phyloP scores from a whole-genome alignment of 2,797 vertebrate genomes.

The Xerus rutilus region DNA sequence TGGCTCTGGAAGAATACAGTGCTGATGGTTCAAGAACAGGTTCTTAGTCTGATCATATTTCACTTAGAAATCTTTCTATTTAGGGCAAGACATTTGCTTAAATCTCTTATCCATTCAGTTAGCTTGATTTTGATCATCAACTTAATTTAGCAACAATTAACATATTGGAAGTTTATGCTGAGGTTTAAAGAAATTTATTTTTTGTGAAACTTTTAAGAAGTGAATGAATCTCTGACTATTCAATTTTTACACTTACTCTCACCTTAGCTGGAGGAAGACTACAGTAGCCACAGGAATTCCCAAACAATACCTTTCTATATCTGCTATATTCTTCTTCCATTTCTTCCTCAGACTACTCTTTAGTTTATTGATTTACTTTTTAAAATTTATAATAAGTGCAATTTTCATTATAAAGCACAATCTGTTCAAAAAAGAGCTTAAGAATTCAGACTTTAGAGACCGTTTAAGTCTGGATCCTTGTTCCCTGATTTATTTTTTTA shows the following conservation, averaged over 20 bases:
- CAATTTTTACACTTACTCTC: not conserved
- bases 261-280: not conserved
- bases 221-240: not conserved
- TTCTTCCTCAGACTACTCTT: not conserved
- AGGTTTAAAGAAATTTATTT: not conserved
- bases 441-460: too few species aligned
- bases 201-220: not conserved
- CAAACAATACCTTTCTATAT: not conserved
- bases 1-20: not conserved
- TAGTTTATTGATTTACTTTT: not conserved
- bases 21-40: accelerated
- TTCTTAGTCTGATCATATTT: not conserved
- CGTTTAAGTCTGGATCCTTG: not conserved
- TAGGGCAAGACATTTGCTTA: not conserved
- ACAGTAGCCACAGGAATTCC: not conserved
- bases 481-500: not conserved
- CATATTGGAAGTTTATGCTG: not conserved
- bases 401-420: not conserved
- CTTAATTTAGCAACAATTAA: not conserved
- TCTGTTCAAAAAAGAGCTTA: too few species aligned
- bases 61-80: not conserved
- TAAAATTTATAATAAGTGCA: not conserved
- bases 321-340: not conserved
- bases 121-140: not conserved
- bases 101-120: not conserved